Conservation (phyloP, 2,888 invertebrate species). For the Sphecodes monilicornis region DNA sequence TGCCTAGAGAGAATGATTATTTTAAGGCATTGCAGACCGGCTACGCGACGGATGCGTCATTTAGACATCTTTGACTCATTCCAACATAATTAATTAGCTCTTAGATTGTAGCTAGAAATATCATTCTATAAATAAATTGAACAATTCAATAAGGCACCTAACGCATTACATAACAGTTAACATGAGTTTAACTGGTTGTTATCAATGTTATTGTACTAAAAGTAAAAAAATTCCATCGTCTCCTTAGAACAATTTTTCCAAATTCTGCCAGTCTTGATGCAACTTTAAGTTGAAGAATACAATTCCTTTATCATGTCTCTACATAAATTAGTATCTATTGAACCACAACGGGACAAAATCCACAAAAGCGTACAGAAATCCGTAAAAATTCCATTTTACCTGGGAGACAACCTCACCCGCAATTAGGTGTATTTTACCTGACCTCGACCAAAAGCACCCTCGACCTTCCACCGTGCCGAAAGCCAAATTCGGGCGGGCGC, state of each 20-base stretch:
- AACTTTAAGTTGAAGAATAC: not conserved
- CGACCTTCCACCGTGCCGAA: not conserved
- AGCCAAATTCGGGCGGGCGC: slow-evolving; percentile 27
- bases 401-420: slow-evolving; percentile 4
- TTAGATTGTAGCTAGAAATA: not conserved
- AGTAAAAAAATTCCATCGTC: no score
- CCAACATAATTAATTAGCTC: not conserved
- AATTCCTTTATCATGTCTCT: not conserved
- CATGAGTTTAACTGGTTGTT: no score
- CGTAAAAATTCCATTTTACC: slow-evolving; percentile 8
- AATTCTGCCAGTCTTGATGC: not conserved
- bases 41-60: no score
- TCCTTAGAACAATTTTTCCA: not conserved
- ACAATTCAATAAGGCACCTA: no score
- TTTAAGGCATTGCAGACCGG: no score
- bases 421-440: slow-evolving; percentile 46
- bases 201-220: no score
- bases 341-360: not conserved
- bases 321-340: not conserved
- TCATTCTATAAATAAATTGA: not conserved
- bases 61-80: no score
- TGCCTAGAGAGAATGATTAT: no score
- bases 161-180: no score
- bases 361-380: not conserved
- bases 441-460: slow-evolving; percentile 33